These are phyloP conservation scores for Hoplias malabaricus DNA, from an alignment of 2,113 vertebrate genomes.

Conservation along the genomic window DNA sequence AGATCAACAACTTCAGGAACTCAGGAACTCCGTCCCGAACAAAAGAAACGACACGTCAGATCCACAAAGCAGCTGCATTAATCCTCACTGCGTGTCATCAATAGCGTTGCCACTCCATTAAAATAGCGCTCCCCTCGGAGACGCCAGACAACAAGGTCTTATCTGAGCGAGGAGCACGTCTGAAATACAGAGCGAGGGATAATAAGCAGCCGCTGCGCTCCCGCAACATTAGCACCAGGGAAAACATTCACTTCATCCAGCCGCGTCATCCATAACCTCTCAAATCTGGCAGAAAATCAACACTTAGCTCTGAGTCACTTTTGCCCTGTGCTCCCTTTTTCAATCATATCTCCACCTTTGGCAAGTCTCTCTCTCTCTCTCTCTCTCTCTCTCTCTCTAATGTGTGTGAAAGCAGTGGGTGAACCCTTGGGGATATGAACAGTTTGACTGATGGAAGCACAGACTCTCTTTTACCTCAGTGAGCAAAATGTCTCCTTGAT, in stretches of 20 bases:
- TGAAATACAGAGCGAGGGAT: slow-evolving; percentile 9
- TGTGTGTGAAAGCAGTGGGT: slow-evolving; percentile 40
- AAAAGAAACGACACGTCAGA: slow-evolving; percentile 13
- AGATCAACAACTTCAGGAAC: slow-evolving; percentile 1
- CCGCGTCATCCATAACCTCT: slow-evolving; percentile 51
- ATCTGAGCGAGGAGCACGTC: slow-evolving; percentile 9
- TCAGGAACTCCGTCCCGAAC: background rate
- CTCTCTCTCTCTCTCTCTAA: background rate
- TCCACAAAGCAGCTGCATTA: background rate
- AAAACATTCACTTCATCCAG: slow-evolving; percentile 17
- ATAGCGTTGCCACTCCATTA: slow-evolving; percentile 7
- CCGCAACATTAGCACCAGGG: background rate
- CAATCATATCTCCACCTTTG: slow-evolving; percentile 1
- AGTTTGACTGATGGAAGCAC: slow-evolving; percentile 55
- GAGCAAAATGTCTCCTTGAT: slow-evolving; percentile 28
- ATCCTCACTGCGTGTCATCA: slow-evolving; percentile 24
- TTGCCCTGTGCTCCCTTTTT: slow-evolving; percentile 26
- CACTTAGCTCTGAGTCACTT: slow-evolving; percentile 54
- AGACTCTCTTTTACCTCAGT: slow-evolving; percentile 21
- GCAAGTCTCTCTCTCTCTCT: background rate
- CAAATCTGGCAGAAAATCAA: slow-evolving; percentile 58
- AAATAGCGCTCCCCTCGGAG: slow-evolving; percentile 5
- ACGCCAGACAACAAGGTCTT: slow-evolving; percentile 25
- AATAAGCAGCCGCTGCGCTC: slow-evolving; percentile 11
- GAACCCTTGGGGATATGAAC: slow-evolving; percentile 53